Base-by-base conservation (phyloP, 2,797 vertebrate species). In the Phrynocephalus forsythii region DNA sequence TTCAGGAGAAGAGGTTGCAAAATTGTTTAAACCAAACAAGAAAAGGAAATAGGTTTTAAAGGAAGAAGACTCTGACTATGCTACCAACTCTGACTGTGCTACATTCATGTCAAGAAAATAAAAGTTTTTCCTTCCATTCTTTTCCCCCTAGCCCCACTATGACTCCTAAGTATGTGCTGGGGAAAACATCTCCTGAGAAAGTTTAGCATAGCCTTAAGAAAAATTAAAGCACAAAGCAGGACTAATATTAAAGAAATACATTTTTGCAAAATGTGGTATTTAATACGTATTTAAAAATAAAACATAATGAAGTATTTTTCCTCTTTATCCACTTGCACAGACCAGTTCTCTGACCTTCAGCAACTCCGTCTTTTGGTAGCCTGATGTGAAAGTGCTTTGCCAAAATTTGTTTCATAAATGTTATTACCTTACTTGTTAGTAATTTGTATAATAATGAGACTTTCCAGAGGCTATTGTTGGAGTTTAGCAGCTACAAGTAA, bases 401-500 rank as follows among this genome's bases (percentile, higher is more conserved):
- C 79, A 73, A 72, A 73, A 81, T 75, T 88, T 76, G 80, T 85
- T 85, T 85, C 80, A 38, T 63, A 81, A 79, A 88, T 84, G 68
- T 88, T 44, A 85, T 85, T 67, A 88, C 56, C 38, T 88, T 9
- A 3, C 38, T 77, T 79, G 50, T 73, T 88, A 84, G 84, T 85
- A 88, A 75, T 84, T 88, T 88, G 52, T 67, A 84, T 80, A 80
- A 79, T 73, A 80, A 88, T 88, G 68, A 79, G 52, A 72, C 16
- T 73, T 88, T 56, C 77, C 44, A 79, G 60, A 80, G 77, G 83
- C 56, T 79, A 81, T 72, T 85, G 83, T 75, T 44, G 67, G n/a
- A 88, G 77, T 71, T 68, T 84, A 71, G 68, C 56, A 84, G 77
- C 38, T 66, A 38, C n/a, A 8, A 30, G 44, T 50, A 84, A 28